phyloP scores from a whole-genome alignment of 2,888 invertebrate species.

The Tetheella fluctuosa region DNA sequence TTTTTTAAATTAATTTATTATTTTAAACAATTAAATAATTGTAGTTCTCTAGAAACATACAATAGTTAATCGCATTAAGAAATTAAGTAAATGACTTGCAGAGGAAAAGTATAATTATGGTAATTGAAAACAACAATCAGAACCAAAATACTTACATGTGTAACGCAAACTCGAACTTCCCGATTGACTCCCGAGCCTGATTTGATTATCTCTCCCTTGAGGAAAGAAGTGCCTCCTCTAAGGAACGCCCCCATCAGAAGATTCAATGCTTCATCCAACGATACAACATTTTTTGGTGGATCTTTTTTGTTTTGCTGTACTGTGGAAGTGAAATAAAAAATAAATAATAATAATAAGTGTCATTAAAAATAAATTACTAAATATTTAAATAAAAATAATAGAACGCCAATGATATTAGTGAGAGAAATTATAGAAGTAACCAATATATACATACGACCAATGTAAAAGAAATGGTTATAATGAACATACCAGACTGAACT shows the following conservation, averaged over 20 bases:
- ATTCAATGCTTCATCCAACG: constrained; percentile 95
- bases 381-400: no score
- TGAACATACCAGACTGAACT: constrained; percentile 60
- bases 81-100: no score
- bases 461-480: no score
- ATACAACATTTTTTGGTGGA: constrained; percentile 86
- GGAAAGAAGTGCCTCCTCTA: constrained; percentile 95
- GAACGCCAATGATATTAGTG: no score
- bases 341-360: neutral
- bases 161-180: constrained; percentile 98
- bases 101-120: no score
- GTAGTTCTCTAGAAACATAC: no score
- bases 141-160: constrained; percentile 90
- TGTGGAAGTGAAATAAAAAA: constrained; percentile 44
- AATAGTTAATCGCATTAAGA: no score
- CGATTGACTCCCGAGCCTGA: constrained; percentile 96
- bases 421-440: neutral
- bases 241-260: constrained; percentile 97
- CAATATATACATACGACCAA: no score
- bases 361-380: no score
- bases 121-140: neutral
- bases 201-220: constrained; percentile 98
- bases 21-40: no score
- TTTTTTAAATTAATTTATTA: no score
- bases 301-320: constrained; percentile 86